Percentiles rank a stretch among this genome's conserved stretches.
phyloP scores from a whole-genome alignment of 2,113 vertebrate genomes.

The Passer domesticus region DNA sequence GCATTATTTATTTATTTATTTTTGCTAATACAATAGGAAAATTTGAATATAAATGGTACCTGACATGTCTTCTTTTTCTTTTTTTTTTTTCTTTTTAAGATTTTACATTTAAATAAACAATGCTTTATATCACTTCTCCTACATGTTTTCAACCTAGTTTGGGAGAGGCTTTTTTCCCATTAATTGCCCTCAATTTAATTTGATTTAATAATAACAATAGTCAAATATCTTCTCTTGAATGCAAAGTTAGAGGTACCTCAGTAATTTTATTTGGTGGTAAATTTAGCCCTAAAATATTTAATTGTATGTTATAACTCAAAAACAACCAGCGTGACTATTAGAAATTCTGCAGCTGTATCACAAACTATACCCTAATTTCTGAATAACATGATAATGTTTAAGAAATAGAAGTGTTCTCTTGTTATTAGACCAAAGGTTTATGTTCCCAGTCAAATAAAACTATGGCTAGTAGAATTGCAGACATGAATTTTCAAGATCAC shows the following conservation, averaged over 20 bases:
- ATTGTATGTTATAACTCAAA: not conserved
- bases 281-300: not conserved
- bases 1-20: not conserved
- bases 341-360: not conserved
- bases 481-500: not conserved
- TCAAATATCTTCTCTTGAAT: not conserved
- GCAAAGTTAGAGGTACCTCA: not conserved
- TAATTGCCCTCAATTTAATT: not conserved
- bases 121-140: not conserved
- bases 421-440: not conserved
- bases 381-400: not conserved
- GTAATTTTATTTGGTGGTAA: not conserved
- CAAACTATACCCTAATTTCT: not conserved
- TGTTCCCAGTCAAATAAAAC: not conserved
- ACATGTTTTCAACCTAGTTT: not conserved
- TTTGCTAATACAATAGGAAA: not conserved
- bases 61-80: not conserved
- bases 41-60: not conserved
- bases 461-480: not conserved
- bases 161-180: not conserved
- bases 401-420: not conserved
- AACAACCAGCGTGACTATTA: not conserved
- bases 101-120: not conserved
- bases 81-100: not conserved
- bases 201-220: not conserved